Evolutionary conservation across 2,888 invertebrate species (phyloP).

Genomic region (Osmoderma eremita): DNA sequence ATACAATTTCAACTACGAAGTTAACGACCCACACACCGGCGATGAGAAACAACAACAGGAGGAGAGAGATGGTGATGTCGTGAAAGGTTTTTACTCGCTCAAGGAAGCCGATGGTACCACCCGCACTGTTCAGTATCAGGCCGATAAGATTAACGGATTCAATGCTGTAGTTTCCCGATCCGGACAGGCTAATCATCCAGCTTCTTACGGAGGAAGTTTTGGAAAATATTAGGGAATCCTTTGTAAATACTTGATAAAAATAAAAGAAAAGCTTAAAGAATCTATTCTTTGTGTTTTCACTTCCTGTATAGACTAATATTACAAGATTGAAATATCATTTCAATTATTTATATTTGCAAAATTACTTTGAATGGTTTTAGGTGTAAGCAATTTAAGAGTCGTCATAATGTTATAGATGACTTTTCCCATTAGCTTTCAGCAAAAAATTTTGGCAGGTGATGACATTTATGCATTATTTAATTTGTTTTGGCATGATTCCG

Average conservation of each 20-base stretch:
- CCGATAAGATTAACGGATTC: constrained; percentile 50
- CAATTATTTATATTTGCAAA: too few relatives aligned
- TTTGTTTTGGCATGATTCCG: too few relatives aligned
- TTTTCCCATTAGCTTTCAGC: too few relatives aligned
- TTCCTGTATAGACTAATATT: too few relatives aligned
- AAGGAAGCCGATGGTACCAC: constrained; percentile 49
- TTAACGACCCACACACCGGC: constrained; percentile 46
- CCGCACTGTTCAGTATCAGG: constrained; percentile 52
- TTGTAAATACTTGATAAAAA: background rate
- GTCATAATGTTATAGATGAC: too few relatives aligned
- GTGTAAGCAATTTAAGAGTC: too few relatives aligned
- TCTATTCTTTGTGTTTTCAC: too few relatives aligned
- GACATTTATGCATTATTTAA: too few relatives aligned
- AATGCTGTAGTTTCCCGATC: constrained; percentile 47
- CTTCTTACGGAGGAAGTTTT: constrained; percentile 26
- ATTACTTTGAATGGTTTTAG: too few relatives aligned
- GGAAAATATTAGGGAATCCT: constrained; percentile 13
- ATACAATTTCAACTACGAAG: constrained; percentile 48
- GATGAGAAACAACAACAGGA: constrained; percentile 47
- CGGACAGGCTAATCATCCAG: constrained; percentile 45
- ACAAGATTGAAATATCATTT: too few relatives aligned
- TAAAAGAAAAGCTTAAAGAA: too few relatives aligned
- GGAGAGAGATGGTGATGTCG: constrained; percentile 47
- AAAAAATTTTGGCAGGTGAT: too few relatives aligned
- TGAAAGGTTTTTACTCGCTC: constrained; percentile 46